These are phyloP conservation scores for Hippocampus comes DNA, from an alignment of 2,113 vertebrate species.

Conservation along the genomic window DNA sequence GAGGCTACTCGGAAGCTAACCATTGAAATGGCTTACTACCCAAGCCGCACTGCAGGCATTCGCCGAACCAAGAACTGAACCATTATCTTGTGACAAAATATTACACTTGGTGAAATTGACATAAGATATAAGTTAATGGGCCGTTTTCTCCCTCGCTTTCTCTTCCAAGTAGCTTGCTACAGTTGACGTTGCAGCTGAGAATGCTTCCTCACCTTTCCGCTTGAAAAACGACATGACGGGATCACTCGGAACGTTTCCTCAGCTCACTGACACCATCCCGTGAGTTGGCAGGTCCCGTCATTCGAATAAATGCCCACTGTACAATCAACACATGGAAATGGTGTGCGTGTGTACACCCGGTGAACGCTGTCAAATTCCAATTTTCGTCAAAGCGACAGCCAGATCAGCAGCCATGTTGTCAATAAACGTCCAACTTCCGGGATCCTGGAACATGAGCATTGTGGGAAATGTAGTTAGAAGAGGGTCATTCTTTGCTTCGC, in stretches of 20 bases:
- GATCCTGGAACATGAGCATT: conserved; percentile 65
- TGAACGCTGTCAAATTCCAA: conserved; percentile 54
- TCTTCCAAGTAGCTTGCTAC: neutral
- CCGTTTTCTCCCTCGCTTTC: neutral
- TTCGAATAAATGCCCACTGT: conserved; percentile 62
- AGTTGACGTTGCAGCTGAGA: conserved; percentile 43
- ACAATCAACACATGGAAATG: conserved; percentile 13
- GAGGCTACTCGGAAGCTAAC: neutral
- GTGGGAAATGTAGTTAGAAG: conserved; percentile 62
- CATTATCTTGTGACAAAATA: neutral
- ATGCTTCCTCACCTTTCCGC: conserved; percentile 80
- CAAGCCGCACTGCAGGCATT: neutral
- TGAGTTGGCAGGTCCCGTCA: conserved; percentile 70
- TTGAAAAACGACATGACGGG: conserved; percentile 86
- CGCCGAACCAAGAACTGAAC: neutral
- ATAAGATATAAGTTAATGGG: neutral
- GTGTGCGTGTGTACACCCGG: conserved; percentile 14
- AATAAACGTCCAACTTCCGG: conserved; percentile 85
- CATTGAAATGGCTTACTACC: neutral
- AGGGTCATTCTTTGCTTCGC: neutral
- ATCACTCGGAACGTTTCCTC: conserved; percentile 60
- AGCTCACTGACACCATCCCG: conserved; percentile 72
- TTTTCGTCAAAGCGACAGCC: conserved; percentile 60
- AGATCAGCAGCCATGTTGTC: conserved; percentile 80
- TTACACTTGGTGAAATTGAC: neutral